Conservation (phyloP, 1,140 invertebrate genomes). For the Pachypeltis micranthus region DNA sequence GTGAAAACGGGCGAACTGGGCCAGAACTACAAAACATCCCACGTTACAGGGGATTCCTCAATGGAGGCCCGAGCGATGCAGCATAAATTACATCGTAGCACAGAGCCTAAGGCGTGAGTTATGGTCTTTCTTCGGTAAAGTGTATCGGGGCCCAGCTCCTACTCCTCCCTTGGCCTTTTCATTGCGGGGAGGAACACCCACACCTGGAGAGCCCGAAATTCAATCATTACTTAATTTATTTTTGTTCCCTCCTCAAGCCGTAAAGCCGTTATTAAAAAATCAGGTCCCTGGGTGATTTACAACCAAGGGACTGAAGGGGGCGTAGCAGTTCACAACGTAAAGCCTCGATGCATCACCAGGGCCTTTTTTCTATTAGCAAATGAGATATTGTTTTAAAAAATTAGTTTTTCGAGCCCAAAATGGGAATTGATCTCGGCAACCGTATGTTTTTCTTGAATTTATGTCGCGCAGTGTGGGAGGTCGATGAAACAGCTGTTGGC, state of each 20-base stretch:
- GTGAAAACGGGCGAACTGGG: no score
- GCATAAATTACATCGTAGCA: neutral
- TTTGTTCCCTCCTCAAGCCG: neutral
- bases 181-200: no score
- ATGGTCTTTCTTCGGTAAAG: neutral
- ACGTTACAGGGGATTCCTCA: neutral
- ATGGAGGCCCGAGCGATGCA: neutral
- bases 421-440: no score
- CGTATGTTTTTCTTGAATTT: no score
- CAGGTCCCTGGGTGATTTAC: neutral
- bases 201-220: neutral
- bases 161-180: no score
- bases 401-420: no score
- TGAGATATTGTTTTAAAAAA: no score
- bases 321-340: neutral
- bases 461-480: no score
- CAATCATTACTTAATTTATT: neutral
- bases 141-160: neutral
- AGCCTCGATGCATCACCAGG: neutral
- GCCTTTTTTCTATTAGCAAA: no score
- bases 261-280: neutral
- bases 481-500: no score
- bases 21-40: neutral
- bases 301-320: neutral
- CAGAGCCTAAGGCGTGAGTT: neutral